Base-by-base conservation (phyloP, 2,888 invertebrate genomes). In the Zhuqinia jingwanae region DNA sequence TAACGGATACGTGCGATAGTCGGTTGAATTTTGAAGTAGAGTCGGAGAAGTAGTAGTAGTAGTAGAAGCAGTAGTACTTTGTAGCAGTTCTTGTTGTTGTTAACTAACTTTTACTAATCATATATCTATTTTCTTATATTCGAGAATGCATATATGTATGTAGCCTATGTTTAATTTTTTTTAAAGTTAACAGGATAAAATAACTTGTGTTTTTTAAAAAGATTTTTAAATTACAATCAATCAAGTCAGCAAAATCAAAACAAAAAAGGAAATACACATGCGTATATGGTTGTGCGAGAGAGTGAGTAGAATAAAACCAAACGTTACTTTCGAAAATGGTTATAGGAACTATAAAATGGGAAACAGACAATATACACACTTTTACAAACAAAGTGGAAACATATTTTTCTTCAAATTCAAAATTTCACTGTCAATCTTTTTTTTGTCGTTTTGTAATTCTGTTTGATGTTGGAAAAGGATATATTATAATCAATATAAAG, bases 161-260 rank as follows among this genome's bases (percentile, higher is more conserved):
- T 27, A n/a, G 60, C 15, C 10, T 25, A 25, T 15, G 11, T 60
- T 60, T 27, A 60, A n/a, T 36, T 1, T 17, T n/a, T 63, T 63
- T 63, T n/a, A 36, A n/a, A 63, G 2, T 30, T 63, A 15, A 47
- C 27, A 15, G 60, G 36, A 65, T 36, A 65, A 65, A n/a, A 17
- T 36, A 65, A 36, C 36, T 30, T 65, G n/a, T 15, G n/a, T n/a
- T n/a, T 36, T 36, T 25, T 27, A n/a, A n/a, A 15, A 17, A 15
- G 17, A 65, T 13, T 65, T n/a, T n/a, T n/a, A n/a, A n/a, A n/a
- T 50, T 30, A 53, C 25, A 73, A 47, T 53, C 50, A 73, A 30
- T 53, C 70, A 68, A 70, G n/a, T n/a, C 50, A 73, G 27, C 50
- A 50, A 73, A 73, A 25, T 73, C 22, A 45, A 70, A 70, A 68